Conservation (phyloP, 2,797 vertebrate species). For the Carduelis carduelis region DNA sequence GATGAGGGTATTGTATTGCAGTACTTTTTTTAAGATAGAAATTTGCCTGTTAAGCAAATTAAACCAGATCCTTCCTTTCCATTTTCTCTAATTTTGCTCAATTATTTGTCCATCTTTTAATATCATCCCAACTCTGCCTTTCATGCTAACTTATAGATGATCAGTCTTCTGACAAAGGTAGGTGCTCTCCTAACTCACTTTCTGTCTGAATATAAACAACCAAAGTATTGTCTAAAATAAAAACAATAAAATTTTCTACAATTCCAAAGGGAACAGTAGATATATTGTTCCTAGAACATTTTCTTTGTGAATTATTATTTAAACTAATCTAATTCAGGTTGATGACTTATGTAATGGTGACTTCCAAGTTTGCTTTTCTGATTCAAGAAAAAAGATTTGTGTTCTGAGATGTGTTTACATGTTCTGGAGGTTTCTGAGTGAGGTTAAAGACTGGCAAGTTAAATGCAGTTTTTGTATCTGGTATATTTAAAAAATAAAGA, state of each 20-base stretch:
- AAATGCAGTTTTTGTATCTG: neutral
- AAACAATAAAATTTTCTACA: neutral
- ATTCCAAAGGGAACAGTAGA: neutral
- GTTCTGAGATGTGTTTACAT: neutral
- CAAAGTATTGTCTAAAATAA: neutral
- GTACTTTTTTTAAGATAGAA: neutral
- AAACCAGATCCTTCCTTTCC: neutral
- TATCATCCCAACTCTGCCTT: conserved; percentile 72
- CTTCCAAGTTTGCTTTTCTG: neutral
- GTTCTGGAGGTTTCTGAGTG: neutral
- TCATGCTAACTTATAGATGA: conserved; percentile 87
- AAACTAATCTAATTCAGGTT: neutral
- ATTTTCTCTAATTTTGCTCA: neutral
- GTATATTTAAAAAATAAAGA: neutral
- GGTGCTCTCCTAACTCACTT: conserved; percentile 37
- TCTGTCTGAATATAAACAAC: neutral
- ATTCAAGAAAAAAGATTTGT: neutral
- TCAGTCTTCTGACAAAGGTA: conserved; percentile 91
- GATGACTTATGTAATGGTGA: neutral
- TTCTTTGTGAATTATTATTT: neutral
- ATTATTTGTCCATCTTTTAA: conserved; percentile 56
- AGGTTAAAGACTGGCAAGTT: neutral
- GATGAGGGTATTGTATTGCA: neutral
- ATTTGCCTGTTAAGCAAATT: neutral
- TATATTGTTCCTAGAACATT: neutral